Evolutionary conservation across 92 coral and sea anemone genomes (phyloP).

Genomic region (Anthopleura xanthogrammica): DNA sequence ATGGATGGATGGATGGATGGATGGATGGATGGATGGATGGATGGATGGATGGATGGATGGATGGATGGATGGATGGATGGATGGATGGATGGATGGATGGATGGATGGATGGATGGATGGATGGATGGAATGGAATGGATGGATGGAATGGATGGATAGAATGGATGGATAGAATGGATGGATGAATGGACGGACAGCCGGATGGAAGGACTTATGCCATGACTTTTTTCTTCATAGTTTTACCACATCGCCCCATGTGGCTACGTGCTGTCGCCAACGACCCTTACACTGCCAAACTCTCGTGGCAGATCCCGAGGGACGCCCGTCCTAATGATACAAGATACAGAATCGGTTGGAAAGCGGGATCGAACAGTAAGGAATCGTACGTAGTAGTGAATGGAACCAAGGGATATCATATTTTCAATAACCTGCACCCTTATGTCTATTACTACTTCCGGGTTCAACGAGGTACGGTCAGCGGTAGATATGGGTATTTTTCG

Average conservation of each 20-base stretch:
- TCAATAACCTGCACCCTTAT: constrained; percentile 40
- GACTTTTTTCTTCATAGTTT: constrained; percentile 1
- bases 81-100: too few relatives aligned
- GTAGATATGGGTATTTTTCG: constrained; percentile 42
- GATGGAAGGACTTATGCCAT: too few relatives aligned
- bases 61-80: too few relatives aligned
- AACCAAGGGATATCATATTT: constrained; percentile 19
- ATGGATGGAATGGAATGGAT: too few relatives aligned
- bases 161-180: too few relatives aligned
- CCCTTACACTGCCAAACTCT: constrained; percentile 22
- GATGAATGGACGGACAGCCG: too few relatives aligned
- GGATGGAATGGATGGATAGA: too few relatives aligned
- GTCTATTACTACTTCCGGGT: constrained; percentile 52
- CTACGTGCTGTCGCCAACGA: constrained; percentile 7
- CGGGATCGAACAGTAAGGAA: constrained; percentile 6
- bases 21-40: too few relatives aligned
- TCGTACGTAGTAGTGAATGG: constrained; percentile 18
- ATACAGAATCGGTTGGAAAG: constrained; percentile 31
- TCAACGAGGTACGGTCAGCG: constrained; percentile 44
- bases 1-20: too few relatives aligned
- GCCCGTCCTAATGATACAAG: constrained; percentile 7
- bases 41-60: too few relatives aligned
- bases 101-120: too few relatives aligned
- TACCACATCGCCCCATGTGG: constrained; percentile 13
- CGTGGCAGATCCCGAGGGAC: constrained; percentile 28